phyloP scores from a whole-genome alignment of 2,888 invertebrate species.

The Helobdella robusta region DNA sequence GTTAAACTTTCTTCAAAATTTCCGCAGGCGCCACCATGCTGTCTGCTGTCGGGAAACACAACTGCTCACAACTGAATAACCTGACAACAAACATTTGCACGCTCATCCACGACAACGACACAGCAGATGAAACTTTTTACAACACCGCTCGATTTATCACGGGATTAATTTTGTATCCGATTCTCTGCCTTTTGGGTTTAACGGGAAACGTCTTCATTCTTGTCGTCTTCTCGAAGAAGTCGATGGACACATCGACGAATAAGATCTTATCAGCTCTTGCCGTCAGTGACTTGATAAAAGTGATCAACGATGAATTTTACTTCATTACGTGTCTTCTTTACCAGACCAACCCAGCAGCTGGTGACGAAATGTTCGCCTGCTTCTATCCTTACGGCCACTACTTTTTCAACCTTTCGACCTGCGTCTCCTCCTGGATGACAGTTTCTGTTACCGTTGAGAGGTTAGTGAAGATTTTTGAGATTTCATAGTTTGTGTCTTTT shows the following conservation, averaged over 20 bases:
- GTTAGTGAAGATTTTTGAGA: no score
- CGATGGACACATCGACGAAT: conserved; percentile 35
- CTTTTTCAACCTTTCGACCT: conserved; percentile 36
- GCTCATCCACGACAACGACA: no score
- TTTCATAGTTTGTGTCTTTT: no score
- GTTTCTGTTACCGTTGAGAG: conserved; percentile 45
- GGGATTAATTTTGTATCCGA: conserved; percentile 33
- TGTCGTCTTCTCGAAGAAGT: conserved; percentile 32
- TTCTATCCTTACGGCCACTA: conserved; percentile 41
- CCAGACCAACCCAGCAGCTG: conserved; percentile 26
- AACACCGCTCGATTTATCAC: conserved; percentile 35
- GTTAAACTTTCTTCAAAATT: no score
- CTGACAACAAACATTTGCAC: no score
- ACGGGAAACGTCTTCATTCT: conserved; percentile 35
- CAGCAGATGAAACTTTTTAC: no score
- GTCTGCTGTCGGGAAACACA: no score
- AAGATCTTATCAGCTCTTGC: conserved; percentile 34
- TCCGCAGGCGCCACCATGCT: no score
- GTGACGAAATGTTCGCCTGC: conserved; percentile 36
- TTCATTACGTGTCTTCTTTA: conserved; percentile 34
- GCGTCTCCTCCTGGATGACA: conserved; percentile 38
- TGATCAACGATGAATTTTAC: conserved; percentile 35
- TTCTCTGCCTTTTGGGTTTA: conserved; percentile 34
- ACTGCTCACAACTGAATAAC: no score
- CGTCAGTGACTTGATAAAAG: conserved; percentile 35